phyloP scores from a whole-genome alignment of 2,797 vertebrate species.

The Eremophila alpestris region DNA sequence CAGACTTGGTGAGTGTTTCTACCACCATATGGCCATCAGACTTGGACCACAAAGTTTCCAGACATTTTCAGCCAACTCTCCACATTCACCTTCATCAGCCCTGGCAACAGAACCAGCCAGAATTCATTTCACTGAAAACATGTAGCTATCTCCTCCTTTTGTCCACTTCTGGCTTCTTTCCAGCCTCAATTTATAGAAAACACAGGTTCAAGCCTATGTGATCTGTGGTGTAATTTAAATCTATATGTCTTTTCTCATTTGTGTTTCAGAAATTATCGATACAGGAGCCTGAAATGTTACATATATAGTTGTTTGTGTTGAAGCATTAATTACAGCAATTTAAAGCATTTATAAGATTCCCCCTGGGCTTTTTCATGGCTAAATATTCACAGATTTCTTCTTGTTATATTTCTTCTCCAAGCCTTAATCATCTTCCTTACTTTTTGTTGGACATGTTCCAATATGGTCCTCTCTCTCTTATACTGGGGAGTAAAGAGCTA shows the following conservation, averaged over 20 bases:
- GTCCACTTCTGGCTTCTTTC: background rate
- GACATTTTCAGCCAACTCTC: background rate
- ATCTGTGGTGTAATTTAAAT: background rate
- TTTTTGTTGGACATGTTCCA: background rate
- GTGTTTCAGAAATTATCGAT: background rate
- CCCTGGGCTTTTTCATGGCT: background rate
- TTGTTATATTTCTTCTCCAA: background rate
- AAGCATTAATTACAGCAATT: background rate
- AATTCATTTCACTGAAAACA: background rate
- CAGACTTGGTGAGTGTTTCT: background rate
- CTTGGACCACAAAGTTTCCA: background rate
- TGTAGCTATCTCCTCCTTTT: background rate
- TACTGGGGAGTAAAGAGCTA: background rate
- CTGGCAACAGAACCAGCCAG: background rate
- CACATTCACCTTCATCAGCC: background rate
- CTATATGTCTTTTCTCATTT: background rate
- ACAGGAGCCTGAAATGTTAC: background rate
- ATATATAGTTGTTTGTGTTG: background rate
- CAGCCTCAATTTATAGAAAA: background rate
- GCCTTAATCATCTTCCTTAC: background rate
- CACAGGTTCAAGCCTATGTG: background rate
- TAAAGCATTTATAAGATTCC: background rate
- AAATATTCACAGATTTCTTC: background rate
- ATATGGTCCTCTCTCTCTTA: background rate
- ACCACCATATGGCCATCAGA: background rate